These are phyloP conservation scores for Cataglyphis cursor DNA, from an alignment of 2,888 invertebrate genomes.

Conservation along the genomic window DNA sequence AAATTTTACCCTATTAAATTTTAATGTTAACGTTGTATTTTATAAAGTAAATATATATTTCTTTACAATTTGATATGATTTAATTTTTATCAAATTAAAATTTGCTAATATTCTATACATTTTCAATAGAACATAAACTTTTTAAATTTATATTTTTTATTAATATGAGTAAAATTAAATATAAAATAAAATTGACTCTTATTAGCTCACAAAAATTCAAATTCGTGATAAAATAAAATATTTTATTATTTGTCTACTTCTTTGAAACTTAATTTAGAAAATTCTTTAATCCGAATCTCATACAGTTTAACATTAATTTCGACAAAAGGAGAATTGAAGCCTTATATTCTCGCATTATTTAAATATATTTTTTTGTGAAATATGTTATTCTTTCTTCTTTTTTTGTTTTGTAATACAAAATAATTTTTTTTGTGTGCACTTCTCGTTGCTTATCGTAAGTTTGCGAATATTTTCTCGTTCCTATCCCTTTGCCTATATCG, in stretches of 20 bases:
- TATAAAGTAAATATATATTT: neutral
- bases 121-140: neutral
- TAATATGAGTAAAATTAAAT: neutral
- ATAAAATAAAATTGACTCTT: too few relatives aligned
- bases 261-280: neutral
- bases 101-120: neutral
- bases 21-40: neutral
- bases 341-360: neutral
- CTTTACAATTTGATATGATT: neutral
- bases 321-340: neutral
- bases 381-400: neutral
- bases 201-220: too few relatives aligned
- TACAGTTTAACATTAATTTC: neutral
- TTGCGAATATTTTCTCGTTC: neutral
- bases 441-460: conserved; percentile 1
- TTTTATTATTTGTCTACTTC: neutral
- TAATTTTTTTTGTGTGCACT: neutral
- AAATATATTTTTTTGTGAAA: neutral
- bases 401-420: neutral
- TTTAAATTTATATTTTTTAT: neutral
- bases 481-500: neutral
- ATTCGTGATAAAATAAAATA: neutral
- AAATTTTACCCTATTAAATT: conserved; percentile 12
- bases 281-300: neutral
- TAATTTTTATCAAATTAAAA: neutral